These are phyloP conservation scores for Nephrotoma guestfalica DNA, from an alignment of 2,888 invertebrate species.

Conservation along the genomic window DNA sequence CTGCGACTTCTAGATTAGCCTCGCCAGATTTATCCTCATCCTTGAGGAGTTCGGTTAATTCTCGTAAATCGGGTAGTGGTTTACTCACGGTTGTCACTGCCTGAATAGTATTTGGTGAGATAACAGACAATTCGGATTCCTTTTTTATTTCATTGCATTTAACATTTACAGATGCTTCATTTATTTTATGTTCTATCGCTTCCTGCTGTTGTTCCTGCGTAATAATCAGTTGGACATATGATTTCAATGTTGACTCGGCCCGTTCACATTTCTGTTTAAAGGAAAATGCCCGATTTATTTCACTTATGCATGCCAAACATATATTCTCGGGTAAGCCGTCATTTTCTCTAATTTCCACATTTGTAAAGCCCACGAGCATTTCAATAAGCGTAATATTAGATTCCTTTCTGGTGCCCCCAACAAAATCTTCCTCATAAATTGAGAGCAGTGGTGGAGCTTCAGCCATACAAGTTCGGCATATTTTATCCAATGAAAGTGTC, in stretches of 20 bases:
- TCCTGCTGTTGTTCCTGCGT: conserved; percentile 9
- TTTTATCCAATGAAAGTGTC: conserved; percentile 15
- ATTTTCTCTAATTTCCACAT: conserved; percentile 20
- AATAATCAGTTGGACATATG: conserved; percentile 17
- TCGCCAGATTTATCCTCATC: neutral
- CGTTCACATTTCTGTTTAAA: conserved; percentile 31
- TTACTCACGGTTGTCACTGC: neutral
- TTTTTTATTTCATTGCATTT: neutral
- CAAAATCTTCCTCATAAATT: conserved; percentile 19
- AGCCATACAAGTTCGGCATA: conserved; percentile 27
- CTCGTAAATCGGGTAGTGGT: neutral
- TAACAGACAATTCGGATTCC: neutral
- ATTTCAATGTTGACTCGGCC: conserved; percentile 25
- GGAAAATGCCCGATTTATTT: conserved; percentile 28
- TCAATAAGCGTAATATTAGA: conserved; percentile 1
- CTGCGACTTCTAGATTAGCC: neutral
- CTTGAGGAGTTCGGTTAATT: neutral
- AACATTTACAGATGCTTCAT: neutral
- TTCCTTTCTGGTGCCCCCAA: neutral
- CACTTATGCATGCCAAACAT: conserved; percentile 27
- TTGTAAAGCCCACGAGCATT: conserved; percentile 11
- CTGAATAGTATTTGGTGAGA: neutral
- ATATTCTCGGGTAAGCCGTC: conserved; percentile 30
- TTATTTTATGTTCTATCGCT: neutral
- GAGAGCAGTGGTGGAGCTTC: conserved; percentile 23